Evolutionary conservation across 2,797 vertebrate species (phyloP), one percentile per base, ranked within the genome.

Genomic region (Sparus aurata): DNA sequence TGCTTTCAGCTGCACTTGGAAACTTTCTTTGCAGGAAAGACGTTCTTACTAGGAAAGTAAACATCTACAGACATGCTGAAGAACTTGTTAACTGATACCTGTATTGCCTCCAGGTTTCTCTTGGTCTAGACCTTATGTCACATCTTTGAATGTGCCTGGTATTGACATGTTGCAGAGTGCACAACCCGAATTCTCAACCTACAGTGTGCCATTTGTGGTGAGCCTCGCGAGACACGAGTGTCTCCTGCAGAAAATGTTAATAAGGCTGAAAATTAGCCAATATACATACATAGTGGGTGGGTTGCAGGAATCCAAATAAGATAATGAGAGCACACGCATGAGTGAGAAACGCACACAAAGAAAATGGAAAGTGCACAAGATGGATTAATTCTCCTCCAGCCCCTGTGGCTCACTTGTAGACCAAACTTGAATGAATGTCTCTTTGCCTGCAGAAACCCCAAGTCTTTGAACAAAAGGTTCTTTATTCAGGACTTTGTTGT

Each of bases 401-500:
- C 57, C 27, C 30, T 22, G 34, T 69, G 59, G 59, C 73, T 75
- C 73, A 73, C 70, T 65, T 70, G 59, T 38, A 60, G 30, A 72
- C 68, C 75, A 63, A 66, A 77, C 77, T 50, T 75, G 66, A 85
- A 83, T 81, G 64, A 74, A 79, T 72, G 60, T 64, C 72, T 75
- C 41, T n/a, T 70, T 89, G 72, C 79, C 66, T 2, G 43, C 57
- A 79, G 79, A 85, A 82, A 88, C 74, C 58, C 53, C 9, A 75
- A 85, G 66, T 80, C 69, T 70, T 59, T 63, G 53, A 46, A 95
- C 93, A 95, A 95, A 94, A 71, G 87, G 38, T 61, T 68, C 90
- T 93, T 95, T 93, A 86, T 94, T 87, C 54, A 13, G 75, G 74
- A 62, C 85, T 88, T 86, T 82, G 88, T 90, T 75, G 79, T 88